Conservation (phyloP, 2,797 vertebrate genomes). For the Enteromius treurensis region DNA sequence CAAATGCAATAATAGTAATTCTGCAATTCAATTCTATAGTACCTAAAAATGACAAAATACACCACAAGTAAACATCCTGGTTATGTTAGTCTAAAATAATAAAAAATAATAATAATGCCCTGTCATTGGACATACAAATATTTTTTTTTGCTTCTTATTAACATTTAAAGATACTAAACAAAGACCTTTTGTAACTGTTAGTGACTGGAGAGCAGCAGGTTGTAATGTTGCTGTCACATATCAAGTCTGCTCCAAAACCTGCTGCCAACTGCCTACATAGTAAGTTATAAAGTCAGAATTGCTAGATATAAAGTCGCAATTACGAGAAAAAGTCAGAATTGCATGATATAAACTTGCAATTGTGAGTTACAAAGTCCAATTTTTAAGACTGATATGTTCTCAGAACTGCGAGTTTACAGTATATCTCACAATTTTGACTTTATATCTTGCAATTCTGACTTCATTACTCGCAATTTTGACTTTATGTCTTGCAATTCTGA, state of each 20-base stretch:
- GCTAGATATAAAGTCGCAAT: too few relatives aligned
- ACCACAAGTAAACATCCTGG: neutral
- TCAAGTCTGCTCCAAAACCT: neutral
- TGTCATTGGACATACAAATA: neutral
- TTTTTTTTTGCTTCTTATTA: neutral
- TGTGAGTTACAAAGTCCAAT: too few relatives aligned
- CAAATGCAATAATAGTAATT: slow-evolving; percentile 3
- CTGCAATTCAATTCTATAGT: slow-evolving; percentile 27
- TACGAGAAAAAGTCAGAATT: too few relatives aligned
- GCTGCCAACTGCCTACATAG: neutral
- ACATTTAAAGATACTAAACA: neutral
- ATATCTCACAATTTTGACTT: too few relatives aligned
- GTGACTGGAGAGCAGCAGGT: neutral
- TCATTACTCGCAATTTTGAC: too few relatives aligned
- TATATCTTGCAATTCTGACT: too few relatives aligned
- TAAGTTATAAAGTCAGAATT: too few relatives aligned
- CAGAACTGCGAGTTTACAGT: too few relatives aligned
- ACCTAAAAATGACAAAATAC: slow-evolving; percentile 14
- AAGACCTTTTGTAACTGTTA: neutral
- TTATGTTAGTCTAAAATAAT: neutral
- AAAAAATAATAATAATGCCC: neutral
- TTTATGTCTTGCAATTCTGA: too few relatives aligned
- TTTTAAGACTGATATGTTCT: too few relatives aligned
- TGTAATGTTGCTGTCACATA: neutral
- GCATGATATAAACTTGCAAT: too few relatives aligned